These are phyloP conservation scores for Archivesica marissinica DNA, from an alignment of 1,140 invertebrate species.

Conservation along the genomic window DNA sequence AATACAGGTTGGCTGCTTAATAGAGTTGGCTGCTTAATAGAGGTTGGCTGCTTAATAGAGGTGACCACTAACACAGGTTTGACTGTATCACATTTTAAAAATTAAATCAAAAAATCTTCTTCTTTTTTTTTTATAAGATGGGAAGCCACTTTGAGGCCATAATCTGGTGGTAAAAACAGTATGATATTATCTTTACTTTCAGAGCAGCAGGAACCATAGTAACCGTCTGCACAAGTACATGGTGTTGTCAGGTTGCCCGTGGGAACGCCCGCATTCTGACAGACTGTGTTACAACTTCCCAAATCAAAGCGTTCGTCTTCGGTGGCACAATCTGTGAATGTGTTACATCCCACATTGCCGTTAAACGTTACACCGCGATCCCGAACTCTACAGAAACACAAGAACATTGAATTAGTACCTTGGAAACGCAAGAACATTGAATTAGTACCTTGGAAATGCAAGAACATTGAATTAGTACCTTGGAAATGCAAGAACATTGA, in stretches of 20 bases:
- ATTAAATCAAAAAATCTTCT: background rate
- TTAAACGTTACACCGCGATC: background rate
- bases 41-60: no score
- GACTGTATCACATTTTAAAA: background rate
- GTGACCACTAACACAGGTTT: no score
- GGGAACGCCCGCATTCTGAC: background rate
- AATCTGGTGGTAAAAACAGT: background rate
- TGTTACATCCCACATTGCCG: background rate
- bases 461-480: no score
- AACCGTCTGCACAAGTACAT: background rate
- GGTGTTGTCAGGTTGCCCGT: background rate
- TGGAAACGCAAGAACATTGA: no score
- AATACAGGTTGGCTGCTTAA: no score
- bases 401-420: no score
- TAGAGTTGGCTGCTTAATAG: no score
- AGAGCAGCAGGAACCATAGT: slow-evolving; percentile 2
- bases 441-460: no score
- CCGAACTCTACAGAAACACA: background rate
- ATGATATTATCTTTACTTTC: background rate
- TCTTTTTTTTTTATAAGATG: background rate
- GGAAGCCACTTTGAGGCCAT: no score
- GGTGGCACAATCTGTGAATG: slow-evolving; percentile 5
- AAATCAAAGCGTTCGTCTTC: background rate
- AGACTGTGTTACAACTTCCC: slow-evolving; percentile 11
- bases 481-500: no score